Percentiles rank a stretch among this genome's conserved stretches.
These are phyloP conservation scores for Nowickia ferox DNA, from an alignment of 2,888 invertebrate genomes.

Conservation along the genomic window DNA sequence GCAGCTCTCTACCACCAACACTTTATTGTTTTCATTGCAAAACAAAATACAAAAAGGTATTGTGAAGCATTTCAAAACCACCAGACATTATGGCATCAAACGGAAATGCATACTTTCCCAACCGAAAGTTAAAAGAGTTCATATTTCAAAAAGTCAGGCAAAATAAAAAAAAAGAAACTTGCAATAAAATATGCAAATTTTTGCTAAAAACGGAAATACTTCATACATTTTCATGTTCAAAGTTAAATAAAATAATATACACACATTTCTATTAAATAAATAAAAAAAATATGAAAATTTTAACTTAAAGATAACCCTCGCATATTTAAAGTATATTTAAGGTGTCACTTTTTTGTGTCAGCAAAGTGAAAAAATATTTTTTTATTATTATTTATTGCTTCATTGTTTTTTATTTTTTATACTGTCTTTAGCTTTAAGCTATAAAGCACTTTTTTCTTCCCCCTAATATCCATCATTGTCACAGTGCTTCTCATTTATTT, in stretches of 20 bases:
- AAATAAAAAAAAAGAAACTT: not conserved
- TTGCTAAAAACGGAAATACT: slow-evolving; percentile 19
- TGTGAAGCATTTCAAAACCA: slow-evolving; percentile 36
- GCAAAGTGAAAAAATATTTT: not conserved
- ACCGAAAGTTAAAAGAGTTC: slow-evolving; percentile 57
- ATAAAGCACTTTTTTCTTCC: slow-evolving; percentile 28
- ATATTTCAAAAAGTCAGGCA: slow-evolving; percentile 41
- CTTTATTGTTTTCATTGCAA: slow-evolving; percentile 35
- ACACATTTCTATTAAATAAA: slow-evolving; percentile 9
- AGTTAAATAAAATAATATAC: slow-evolving; percentile 38
- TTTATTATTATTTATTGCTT: slow-evolving; percentile 4
- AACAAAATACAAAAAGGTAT: not conserved
- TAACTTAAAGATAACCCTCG: slow-evolving; percentile 12
- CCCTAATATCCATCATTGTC: slow-evolving; percentile 33
- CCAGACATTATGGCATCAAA: slow-evolving; percentile 69
- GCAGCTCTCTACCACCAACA: slow-evolving; percentile 25
- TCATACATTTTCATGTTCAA: slow-evolving; percentile 24
- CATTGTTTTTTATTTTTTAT: not conserved
- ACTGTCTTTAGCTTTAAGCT: slow-evolving; percentile 41
- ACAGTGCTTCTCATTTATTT: slow-evolving; percentile 19
- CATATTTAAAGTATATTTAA: slow-evolving; percentile 5
- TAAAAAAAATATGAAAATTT: not conserved
- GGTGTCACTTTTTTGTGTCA: slow-evolving; percentile 12
- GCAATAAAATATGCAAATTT: slow-evolving; percentile 60
- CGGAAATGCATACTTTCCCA: slow-evolving; percentile 68